Base-by-base conservation (phyloP, 2,797 vertebrate genomes). In the Sebastiscus tertius region DNA sequence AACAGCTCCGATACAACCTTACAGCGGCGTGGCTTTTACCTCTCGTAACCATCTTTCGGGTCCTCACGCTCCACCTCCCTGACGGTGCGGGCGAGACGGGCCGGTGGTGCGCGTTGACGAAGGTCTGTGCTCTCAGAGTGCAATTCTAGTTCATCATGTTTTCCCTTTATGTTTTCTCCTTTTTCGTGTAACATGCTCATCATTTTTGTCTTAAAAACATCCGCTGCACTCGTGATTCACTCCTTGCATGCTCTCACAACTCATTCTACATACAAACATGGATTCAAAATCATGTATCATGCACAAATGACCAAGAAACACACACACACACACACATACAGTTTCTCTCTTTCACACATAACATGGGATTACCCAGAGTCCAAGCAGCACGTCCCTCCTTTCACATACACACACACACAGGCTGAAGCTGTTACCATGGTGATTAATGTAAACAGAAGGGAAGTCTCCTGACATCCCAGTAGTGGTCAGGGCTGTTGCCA, bases 401-500 rank as follows among this genome's bases (percentile, higher is more conserved):
- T 7, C 29, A 61, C 55, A 58, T 24, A 8, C 20, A 8, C 31
- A 22, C 61, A 24, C 31, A 34, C 60, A 8, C 1, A 7, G 63
- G 26, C 31, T 34, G 66, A 61, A 58, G 34, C 74, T 78, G 84
- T 90, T 85, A 75, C 89, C 77, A 87, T 84, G 75, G 85, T n/a
- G 55, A 88, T 67, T 55, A 42, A 87, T 82, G 75, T 91, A 91
- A 93, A 93, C 90, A 82, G 52, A 86, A 36, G 77, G 72, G 61
- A 86, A 74, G 77, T 82, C 66, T 88, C 59, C 79, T 70, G 70
- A 69, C 54, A 82, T 84, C 74, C 79, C 55, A 29, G 77, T 60
- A 49, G 59, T 74, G 85, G 83, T 70, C 71, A 65, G 39, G 74
- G 68, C 66, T 83, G 89, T 93, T 92, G 82, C 91, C 88, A 92